Percentiles rank a stretch among this genome's conserved stretches.
Evolutionary conservation across 2,888 invertebrate genomes (phyloP).

Genomic region (Chymomyza caudatula): DNA sequence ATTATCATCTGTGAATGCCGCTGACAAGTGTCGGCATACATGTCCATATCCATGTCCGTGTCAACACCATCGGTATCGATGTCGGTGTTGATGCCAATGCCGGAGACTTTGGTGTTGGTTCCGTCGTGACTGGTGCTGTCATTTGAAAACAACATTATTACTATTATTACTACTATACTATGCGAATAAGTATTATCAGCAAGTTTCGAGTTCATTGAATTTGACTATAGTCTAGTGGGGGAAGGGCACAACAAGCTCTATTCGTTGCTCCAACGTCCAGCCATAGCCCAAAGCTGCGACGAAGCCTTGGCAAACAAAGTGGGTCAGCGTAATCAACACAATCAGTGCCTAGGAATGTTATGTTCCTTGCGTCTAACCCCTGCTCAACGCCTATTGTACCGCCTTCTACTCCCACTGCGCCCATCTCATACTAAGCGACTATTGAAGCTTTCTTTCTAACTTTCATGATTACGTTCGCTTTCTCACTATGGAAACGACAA

Average conservation of each 20-base stretch:
- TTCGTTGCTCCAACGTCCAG: constrained; percentile 16
- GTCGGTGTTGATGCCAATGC: constrained; percentile 15
- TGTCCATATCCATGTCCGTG: constrained; percentile 4
- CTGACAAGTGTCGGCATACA: not conserved
- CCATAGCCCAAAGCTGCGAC: constrained; percentile 6
- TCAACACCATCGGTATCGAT: not conserved
- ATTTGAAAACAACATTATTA: constrained; percentile 60
- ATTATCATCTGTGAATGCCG: not conserved
- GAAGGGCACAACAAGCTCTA: not conserved
- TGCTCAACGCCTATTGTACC: not conserved
- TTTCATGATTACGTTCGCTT: constrained; percentile 50
- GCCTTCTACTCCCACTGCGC: not conserved
- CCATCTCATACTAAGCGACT: not conserved
- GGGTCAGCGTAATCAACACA: constrained; percentile 68
- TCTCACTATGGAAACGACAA: constrained; percentile 60
- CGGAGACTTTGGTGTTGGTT: constrained; percentile 11
- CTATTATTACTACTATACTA: constrained; percentile 36
- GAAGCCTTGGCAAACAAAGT: constrained; percentile 59
- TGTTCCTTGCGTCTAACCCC: not conserved
- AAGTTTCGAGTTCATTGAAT: constrained; percentile 71
- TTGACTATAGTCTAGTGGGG: constrained; percentile 31
- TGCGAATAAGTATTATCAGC: constrained; percentile 55
- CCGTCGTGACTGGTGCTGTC: constrained; percentile 30
- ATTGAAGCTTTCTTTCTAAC: constrained; percentile 35
- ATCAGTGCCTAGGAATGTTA: constrained; percentile 27